These are phyloP conservation scores for Holocentrus rufus DNA, from an alignment of 2,797 vertebrate species.

Conservation along the genomic window DNA sequence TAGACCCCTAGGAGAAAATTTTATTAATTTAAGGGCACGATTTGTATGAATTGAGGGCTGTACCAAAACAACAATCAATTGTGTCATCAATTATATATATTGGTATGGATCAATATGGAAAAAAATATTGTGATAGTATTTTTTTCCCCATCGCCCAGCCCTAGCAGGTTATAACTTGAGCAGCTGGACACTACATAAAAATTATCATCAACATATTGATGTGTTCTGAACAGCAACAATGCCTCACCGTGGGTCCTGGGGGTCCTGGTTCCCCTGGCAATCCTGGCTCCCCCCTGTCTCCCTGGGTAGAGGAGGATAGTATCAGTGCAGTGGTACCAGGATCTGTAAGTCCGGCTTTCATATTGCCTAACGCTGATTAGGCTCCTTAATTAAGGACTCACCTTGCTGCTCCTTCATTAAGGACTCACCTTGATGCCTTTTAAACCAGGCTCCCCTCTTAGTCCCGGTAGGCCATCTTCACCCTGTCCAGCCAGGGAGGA, in stretches of 20 bases:
- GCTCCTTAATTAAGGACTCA: slow-evolving; percentile 38
- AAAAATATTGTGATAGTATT: too few relatives aligned
- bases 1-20: too few relatives aligned
- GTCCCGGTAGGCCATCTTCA: slow-evolving; percentile 68
- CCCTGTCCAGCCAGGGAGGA: slow-evolving; percentile 67
- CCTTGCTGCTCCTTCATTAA: slow-evolving; percentile 55
- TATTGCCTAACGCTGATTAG: not conserved
- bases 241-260: slow-evolving; percentile 71
- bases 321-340: slow-evolving; percentile 10
- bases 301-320: slow-evolving; percentile 60
- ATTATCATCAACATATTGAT: too few relatives aligned
- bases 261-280: slow-evolving; percentile 69
- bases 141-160: too few relatives aligned
- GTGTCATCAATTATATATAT: too few relatives aligned
- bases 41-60: too few relatives aligned
- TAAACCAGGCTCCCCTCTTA: slow-evolving; percentile 73
- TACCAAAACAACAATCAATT: too few relatives aligned
- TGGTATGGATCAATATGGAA: too few relatives aligned
- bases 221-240: slow-evolving; percentile 1
- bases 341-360: not conserved
- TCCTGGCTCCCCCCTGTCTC: slow-evolving; percentile 75
- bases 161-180: too few relatives aligned
- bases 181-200: too few relatives aligned
- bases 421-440: slow-evolving; percentile 71
- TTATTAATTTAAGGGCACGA: too few relatives aligned